These are phyloP conservation scores for Sebastes minor DNA, from an alignment of 2,797 vertebrate genomes.

Conservation along the genomic window DNA sequence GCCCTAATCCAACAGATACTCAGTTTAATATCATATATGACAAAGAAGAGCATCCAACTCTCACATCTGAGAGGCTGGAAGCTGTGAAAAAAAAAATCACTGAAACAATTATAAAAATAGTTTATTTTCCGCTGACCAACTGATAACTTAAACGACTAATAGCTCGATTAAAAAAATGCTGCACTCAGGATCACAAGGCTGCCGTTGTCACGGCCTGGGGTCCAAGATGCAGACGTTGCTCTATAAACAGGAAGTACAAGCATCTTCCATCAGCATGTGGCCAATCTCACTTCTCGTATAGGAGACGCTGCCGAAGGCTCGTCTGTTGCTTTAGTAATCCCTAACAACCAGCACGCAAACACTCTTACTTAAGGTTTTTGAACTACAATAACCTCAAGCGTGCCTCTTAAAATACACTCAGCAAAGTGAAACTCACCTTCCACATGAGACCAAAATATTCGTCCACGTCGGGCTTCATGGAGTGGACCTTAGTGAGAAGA, in stretches of 20 bases:
- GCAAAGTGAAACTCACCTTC: conserved; percentile 73
- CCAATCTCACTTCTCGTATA: conserved; percentile 43
- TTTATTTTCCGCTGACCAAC: neutral
- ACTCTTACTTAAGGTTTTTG: neutral
- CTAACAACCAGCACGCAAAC: neutral
- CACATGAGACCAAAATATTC: conserved; percentile 86
- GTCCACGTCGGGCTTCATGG: conserved; percentile 79
- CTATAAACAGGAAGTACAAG: conserved; percentile 46
- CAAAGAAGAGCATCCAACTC: neutral
- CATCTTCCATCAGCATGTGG: conserved; percentile 42
- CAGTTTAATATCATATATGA: neutral
- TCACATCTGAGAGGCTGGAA: neutral
- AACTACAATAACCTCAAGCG: neutral
- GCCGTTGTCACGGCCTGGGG: neutral
- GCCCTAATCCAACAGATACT: neutral
- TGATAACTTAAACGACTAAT: neutral
- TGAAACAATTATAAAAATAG: neutral
- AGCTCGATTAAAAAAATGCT: neutral
- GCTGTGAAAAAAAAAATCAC: neutral
- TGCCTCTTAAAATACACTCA: neutral
- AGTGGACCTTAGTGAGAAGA: conserved; percentile 75
- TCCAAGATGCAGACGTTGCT: conserved; percentile 1
- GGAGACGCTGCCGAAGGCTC: neutral
- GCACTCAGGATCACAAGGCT: conserved; percentile 19
- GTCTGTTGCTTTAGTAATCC: conserved; percentile 4